Conservation (phyloP, 2,113 vertebrate genomes). For the Triplophysa dalaica region DNA sequence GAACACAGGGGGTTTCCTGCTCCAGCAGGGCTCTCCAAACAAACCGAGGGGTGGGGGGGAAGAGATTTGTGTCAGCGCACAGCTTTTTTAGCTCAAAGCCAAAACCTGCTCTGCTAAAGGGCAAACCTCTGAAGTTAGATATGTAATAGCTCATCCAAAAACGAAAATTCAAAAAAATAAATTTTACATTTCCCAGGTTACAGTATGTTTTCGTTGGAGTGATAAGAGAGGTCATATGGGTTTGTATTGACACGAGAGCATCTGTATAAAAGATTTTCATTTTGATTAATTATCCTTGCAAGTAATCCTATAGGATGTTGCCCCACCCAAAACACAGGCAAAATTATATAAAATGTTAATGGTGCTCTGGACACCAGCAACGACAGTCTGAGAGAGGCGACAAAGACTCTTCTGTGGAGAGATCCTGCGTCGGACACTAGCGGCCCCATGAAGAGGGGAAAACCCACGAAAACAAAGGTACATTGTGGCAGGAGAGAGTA, state of each 20-base stretch:
- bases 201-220: no score
- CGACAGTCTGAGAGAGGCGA: conserved; percentile 13
- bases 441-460: conserved; percentile 20
- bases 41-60: conserved; percentile 33
- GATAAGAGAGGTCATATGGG: no score
- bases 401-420: conserved; percentile 48
- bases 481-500: conserved; percentile 49
- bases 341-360: conserved; percentile 1
- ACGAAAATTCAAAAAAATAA: neutral
- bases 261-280: no score
- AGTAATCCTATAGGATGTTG: no score
- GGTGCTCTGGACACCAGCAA: neutral
- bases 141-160: conserved; percentile 10
- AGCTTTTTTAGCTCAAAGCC: neutral
- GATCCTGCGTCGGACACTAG: conserved; percentile 9
- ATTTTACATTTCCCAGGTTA: no score
- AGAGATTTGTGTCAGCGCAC: conserved; percentile 30
- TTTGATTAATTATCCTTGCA: no score
- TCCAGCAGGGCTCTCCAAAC: conserved; percentile 42
- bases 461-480: conserved; percentile 53
- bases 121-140: conserved; percentile 6
- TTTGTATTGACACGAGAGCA: no score
- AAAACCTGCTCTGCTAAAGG: conserved; percentile 21
- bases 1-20: conserved; percentile 54
- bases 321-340: neutral